A percentile compares a stretch with the other conserved stretches of the same genome.
phyloP scores from a whole-genome alignment of 2,797 vertebrate genomes.

The Acrossocheilus fasciatus region DNA sequence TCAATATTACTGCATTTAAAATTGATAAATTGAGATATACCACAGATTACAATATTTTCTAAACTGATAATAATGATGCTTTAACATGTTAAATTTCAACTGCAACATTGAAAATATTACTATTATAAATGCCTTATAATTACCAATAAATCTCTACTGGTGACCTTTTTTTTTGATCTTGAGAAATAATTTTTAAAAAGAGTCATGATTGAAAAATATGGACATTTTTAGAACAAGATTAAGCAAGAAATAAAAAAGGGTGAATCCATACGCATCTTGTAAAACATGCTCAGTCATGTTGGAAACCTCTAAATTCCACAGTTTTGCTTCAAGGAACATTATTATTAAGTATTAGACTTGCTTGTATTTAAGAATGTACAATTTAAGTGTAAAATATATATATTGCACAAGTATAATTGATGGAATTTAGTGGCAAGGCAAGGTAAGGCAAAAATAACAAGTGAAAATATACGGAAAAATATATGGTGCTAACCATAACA shows the following conservation, averaged over 20 bases:
- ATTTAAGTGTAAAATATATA: constrained; percentile 30
- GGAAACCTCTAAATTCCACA: constrained; percentile 27
- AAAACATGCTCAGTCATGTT: background rate
- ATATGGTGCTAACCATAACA: background rate
- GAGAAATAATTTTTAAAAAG: background rate
- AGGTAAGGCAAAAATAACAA: constrained; percentile 20
- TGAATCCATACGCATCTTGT: constrained; percentile 3
- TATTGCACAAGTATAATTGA: constrained; percentile 52
- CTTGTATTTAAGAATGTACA: constrained; percentile 30
- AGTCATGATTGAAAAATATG: constrained; percentile 10
- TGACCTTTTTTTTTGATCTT: background rate
- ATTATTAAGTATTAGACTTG: constrained; percentile 30
- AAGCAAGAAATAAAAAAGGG: constrained; percentile 17
- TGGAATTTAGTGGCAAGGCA: constrained; percentile 56
- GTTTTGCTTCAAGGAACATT: constrained; percentile 27
- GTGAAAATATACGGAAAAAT: background rate
- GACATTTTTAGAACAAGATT: background rate
- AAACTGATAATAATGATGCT: background rate
- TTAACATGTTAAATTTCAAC: constrained; percentile 14
- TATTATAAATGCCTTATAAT: background rate
- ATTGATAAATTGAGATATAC: constrained; percentile 8
- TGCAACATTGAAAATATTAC: background rate
- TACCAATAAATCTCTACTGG: background rate
- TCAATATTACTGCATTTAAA: constrained; percentile 17
- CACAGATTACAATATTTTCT: background rate